Percentiles rank a stretch among this genome's conserved stretches.
phyloP scores from a whole-genome alignment of 2,888 invertebrate species.

The Drosophila infuscata region DNA sequence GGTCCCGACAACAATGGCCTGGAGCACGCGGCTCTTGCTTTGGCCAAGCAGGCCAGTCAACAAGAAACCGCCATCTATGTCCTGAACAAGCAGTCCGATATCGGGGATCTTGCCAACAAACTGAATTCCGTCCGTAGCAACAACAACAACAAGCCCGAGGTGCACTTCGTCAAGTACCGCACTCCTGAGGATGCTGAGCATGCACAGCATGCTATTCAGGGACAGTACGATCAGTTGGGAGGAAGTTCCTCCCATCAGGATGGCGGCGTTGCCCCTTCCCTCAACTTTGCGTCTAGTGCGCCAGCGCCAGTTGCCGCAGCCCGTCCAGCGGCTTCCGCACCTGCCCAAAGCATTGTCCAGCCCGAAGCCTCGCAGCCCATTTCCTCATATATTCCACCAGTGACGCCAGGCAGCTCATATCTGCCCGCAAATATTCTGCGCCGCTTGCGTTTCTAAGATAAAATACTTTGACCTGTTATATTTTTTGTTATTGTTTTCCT shows the following conservation, averaged over 20 bases:
- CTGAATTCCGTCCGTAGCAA: conserved; percentile 61
- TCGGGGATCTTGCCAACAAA: conserved; percentile 68
- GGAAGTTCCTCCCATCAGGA: conserved; percentile 69
- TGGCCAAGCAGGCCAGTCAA: conserved; percentile 74
- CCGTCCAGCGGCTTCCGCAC: conserved; percentile 21
- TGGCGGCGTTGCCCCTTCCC: conserved; percentile 77
- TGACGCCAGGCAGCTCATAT: conserved; percentile 69
- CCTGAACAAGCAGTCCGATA: conserved; percentile 77
- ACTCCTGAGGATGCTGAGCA: conserved; percentile 79
- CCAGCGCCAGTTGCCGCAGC: conserved; percentile 33
- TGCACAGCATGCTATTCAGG: conserved; percentile 80
- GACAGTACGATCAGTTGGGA: conserved; percentile 78
- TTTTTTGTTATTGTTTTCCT: conserved; percentile 62
- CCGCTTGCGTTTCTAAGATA: conserved; percentile 64
- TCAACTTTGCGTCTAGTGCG: conserved; percentile 78
- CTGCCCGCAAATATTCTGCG: conserved; percentile 75
- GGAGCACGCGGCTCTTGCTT: conserved; percentile 72
- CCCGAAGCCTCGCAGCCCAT: conserved; percentile 51
- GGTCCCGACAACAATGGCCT: conserved; percentile 78
- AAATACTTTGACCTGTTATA: conserved; percentile 4
- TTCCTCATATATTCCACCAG: conserved; percentile 65
- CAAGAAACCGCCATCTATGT: conserved; percentile 79
- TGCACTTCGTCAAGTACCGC: conserved; percentile 82
- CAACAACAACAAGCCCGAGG: conserved; percentile 75
- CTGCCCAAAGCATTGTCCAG: conserved; percentile 18